Evolutionary conservation across 2,888 invertebrate genomes (phyloP), one percentile per base, ranked within the genome.

Genomic region (Cryptops parisi): DNA sequence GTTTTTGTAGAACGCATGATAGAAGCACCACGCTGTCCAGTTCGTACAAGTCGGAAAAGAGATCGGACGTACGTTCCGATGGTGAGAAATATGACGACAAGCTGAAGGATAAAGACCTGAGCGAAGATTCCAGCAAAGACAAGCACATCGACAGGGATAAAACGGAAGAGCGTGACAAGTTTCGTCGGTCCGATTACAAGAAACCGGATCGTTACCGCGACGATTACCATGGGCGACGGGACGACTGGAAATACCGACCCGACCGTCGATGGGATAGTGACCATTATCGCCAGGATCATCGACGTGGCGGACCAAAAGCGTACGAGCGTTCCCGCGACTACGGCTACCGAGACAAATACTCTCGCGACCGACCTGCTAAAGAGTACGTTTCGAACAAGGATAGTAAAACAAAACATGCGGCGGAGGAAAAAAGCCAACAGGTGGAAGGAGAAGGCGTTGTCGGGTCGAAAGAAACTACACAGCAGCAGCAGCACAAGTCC

Each of bases 171-270:
- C 24, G 21, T 5, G 46, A 46, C 17, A 46, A 25, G 19, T 23
- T 24, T 24, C 9, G 24, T 6, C 5, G 24, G 19, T 9, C 24
- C 9, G 46, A 46, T 23, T 24, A 22, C 22, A 46, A 46, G 17
- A 46, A 46, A 22, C 46, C 5, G 6, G 46, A 46, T 6, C 46
- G 46, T 9, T 46, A 46, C 24, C 19, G 46, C 19, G 46, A 46
- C 23, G 46, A 46, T 46, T 46, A 46, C 17, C 46, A 46, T 5
- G 17, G 46, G 6, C 46, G 46, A 6, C 21, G 46, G 23, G 46
- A 46, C 9, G 46, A 46, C 23, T 46, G 46, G 46, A 46, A 46
- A 46, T 9, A 9, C 23, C 46, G 46, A 21, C 5, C 46, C 23
- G 46, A 46, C 4, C 5, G 46, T 4, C 21, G 24, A 19, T 46